Evolutionary conservation across 2,113 vertebrate genomes (phyloP), one percentile per base, ranked within the genome.

Genomic region (Pelmatolapia mariae): DNA sequence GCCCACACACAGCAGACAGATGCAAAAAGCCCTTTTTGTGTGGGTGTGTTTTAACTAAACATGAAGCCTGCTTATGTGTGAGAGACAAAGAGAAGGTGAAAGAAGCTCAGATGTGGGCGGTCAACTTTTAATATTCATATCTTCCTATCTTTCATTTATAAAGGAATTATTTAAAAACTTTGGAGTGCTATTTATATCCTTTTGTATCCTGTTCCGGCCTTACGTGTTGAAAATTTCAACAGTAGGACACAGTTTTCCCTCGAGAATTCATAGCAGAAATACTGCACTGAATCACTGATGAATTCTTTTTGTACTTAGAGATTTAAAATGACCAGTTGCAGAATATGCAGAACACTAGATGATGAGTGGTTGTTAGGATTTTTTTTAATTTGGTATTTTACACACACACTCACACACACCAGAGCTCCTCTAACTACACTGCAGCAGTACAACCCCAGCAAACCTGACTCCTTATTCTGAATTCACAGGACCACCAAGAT

Each of bases 51-150:
- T 85, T 86, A 63, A 89, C 81, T 90, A 71, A 80, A 87, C 83
- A 80, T 81, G 19, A 83, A 83, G 40, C 54, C 38, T 80, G 8
- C 40, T 56, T 63, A 24, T 81, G 31, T 38, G 36, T 19, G 81
- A 8, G 78, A 83, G 84, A 90, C 81, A 94, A 92, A 82, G 71
- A 91, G 86, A 89, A 16, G 16, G 52, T 63, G 89, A 88, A 89
- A 84, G 11, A 84, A 31, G 29, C 92, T 91, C 45, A 85, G 90
- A 92, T 91, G 93, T 92, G 38, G 93, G 78, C 91, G 81, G 76
- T 81, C 85, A 61, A 10, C 26, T 81, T 78, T 47, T 61, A 52
- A 61, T 73, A 59, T 18, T 31, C 54, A 56, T 54, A 78, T 78
- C 36, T 61, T 57, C 15, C 36, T 19, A 9, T 40, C 83, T 71